Evolutionary conservation across 1,140 invertebrate genomes (phyloP).

Genomic region (Metaphire vulgaris): DNA sequence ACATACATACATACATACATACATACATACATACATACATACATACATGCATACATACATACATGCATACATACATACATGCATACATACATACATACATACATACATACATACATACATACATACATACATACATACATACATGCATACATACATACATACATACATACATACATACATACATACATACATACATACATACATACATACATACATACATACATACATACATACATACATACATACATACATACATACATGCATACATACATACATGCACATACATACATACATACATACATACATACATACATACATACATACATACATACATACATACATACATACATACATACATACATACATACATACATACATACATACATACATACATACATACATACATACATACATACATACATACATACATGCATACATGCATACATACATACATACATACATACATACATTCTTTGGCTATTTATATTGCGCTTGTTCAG

Average conservation of each 20-base stretch:
- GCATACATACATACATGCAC: neutral
- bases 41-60: neutral
- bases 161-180: neutral
- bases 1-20: neutral
- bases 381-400: conserved; percentile 3
- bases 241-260: neutral
- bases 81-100: neutral
- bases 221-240: neutral
- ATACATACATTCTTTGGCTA: neutral
- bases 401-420: conserved; percentile 3
- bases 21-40: neutral
- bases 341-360: neutral
- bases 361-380: conserved; percentile 3
- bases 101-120: neutral
- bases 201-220: neutral
- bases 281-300: neutral
- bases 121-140: neutral
- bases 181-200: neutral
- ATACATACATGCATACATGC: neutral
- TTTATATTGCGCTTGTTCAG: too few relatives aligned
- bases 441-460: conserved; percentile 1
- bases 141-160: neutral
- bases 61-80: neutral
- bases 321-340: neutral
- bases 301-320: neutral